Evolutionary conservation across 1,140 invertebrate species (phyloP).

Genomic region (Dufourea novaeangliae): DNA sequence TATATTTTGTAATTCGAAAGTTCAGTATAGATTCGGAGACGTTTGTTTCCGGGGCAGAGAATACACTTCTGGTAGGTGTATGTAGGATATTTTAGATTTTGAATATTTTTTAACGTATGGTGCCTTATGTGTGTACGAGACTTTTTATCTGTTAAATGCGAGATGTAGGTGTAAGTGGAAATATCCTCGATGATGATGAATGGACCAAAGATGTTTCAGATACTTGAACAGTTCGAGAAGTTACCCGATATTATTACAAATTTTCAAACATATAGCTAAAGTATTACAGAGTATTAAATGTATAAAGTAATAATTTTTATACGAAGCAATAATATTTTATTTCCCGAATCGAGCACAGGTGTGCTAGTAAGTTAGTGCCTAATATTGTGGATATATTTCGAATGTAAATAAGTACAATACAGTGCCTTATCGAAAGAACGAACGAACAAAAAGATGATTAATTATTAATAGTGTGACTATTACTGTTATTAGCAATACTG

Average conservation of each 20-base stretch:
- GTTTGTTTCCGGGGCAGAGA: background rate
- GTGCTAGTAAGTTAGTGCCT: background rate
- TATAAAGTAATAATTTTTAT: too few relatives aligned
- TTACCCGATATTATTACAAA: background rate
- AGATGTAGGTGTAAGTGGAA: too few relatives aligned
- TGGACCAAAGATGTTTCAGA: slow-evolving; percentile 31
- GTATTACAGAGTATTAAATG: too few relatives aligned
- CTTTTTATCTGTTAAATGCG: background rate
- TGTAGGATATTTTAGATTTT: background rate
- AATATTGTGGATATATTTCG: background rate
- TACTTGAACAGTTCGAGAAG: background rate
- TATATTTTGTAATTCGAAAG: background rate
- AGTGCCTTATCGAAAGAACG: slow-evolving; percentile 19
- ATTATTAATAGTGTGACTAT: slow-evolving; percentile 2
- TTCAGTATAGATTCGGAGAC: background rate
- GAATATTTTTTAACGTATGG: background rate
- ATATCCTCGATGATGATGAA: background rate
- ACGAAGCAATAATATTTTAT: background rate
- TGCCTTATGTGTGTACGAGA: background rate
- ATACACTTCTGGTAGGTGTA: slow-evolving; percentile 5
- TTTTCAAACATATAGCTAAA: too few relatives aligned
- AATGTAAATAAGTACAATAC: slow-evolving; percentile 38
- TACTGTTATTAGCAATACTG: slow-evolving; percentile 6
- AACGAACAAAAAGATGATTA: background rate
- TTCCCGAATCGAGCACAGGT: too few relatives aligned